A percentile compares a stretch with the other conserved stretches of the same genome.
Conservation (phyloP, 2,113 vertebrate genomes). For the Sceloporus tristichus region DNA sequence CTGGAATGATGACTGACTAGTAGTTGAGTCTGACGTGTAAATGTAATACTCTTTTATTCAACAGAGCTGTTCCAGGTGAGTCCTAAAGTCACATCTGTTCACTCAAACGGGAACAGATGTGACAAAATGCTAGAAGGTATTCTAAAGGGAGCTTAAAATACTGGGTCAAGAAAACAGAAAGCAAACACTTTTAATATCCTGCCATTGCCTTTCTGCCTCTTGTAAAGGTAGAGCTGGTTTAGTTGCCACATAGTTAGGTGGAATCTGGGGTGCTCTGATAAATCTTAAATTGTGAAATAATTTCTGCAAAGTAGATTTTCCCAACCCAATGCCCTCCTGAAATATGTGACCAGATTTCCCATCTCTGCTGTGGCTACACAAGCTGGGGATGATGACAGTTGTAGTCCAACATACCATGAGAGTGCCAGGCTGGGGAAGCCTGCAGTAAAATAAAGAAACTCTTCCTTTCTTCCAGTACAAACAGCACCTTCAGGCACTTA, state of each 20-base stretch:
- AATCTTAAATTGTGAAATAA: neutral
- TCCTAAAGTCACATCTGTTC: slow-evolving; percentile 10
- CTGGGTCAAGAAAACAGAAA: neutral
- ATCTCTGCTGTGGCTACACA: no score
- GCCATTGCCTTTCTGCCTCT: neutral
- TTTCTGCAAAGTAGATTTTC: slow-evolving; percentile 3
- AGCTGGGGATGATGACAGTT: no score
- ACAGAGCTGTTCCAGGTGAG: neutral
- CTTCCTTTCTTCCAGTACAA: neutral
- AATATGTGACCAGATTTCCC: no score
- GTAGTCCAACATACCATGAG: no score
- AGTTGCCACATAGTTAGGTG: neutral
- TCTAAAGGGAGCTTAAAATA: neutral
- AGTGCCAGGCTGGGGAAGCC: neutral
- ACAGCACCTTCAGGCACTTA: neutral
- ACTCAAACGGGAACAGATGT: neutral
- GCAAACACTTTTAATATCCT: neutral
- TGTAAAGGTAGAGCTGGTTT: neutral
- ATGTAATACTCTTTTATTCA: neutral
- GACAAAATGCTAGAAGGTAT: slow-evolving; percentile 13
- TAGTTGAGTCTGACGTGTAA: neutral
- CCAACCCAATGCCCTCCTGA: no score
- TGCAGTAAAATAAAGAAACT: neutral
- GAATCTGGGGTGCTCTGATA: neutral
- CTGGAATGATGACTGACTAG: neutral